Percentiles rank a stretch among this genome's conserved stretches.
These are phyloP conservation scores for Pegoplata infirma DNA, from an alignment of 2,888 invertebrate species.

Conservation along the genomic window DNA sequence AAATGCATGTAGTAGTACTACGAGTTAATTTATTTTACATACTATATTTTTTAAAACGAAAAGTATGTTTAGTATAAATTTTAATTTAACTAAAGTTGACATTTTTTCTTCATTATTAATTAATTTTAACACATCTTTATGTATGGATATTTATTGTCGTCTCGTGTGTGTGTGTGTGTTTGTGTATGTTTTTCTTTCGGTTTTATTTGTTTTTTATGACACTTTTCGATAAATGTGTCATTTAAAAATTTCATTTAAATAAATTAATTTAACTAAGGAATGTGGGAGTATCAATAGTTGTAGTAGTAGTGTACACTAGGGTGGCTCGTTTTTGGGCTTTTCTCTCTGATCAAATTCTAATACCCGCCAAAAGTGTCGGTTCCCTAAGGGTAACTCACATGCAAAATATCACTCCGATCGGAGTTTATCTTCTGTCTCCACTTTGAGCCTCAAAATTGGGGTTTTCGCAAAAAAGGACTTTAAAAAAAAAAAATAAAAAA, in stretches of 20 bases:
- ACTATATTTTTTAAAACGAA: too few relatives aligned
- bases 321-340: too few relatives aligned
- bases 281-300: conserved; percentile 60
- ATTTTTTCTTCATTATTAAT: conserved; percentile 50
- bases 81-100: conserved; percentile 30
- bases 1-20: neutral
- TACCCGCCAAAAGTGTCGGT: too few relatives aligned
- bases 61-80: conserved; percentile 9
- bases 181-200: conserved; percentile 12
- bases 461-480: too few relatives aligned
- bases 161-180: too few relatives aligned
- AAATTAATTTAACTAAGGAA: conserved; percentile 59
- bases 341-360: too few relatives aligned
- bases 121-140: conserved; percentile 46
- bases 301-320: neutral
- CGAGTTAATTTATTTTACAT: neutral
- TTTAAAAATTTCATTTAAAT: conserved; percentile 59
- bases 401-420: too few relatives aligned
- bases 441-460: too few relatives aligned
- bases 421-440: too few relatives aligned
- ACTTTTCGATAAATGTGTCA: conserved; percentile 63
- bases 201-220: conserved; percentile 60
- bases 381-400: too few relatives aligned
- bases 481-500: too few relatives aligned
- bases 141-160: conserved; percentile 34